phyloP scores from a whole-genome alignment of 1,140 invertebrate genomes.

The Ceratina calcarata region DNA sequence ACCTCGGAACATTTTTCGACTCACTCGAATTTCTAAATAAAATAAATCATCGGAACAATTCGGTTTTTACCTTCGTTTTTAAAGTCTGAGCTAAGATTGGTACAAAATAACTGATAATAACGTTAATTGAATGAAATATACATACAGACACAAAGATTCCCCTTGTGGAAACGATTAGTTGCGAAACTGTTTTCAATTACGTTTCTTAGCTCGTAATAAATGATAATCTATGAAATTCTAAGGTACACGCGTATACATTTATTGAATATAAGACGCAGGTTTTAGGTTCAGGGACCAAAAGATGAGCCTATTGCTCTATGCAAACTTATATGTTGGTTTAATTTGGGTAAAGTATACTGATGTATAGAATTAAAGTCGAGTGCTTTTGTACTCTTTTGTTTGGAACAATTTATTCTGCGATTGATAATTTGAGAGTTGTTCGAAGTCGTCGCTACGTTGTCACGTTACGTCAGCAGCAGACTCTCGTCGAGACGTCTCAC shows the following conservation, averaged over 20 bases:
- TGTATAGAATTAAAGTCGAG: background rate
- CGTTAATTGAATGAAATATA: background rate
- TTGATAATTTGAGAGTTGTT: too few relatives aligned
- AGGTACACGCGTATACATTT: constrained; percentile 29
- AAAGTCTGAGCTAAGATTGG: constrained; percentile 39
- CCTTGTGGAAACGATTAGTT: background rate
- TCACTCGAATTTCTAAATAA: constrained; percentile 24
- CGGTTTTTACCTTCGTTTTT: constrained; percentile 5
- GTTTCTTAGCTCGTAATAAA: constrained; percentile 44
- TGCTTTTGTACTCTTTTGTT: too few relatives aligned
- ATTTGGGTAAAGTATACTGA: constrained; percentile 58
- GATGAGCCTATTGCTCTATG: constrained; percentile 57
- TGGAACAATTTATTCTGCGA: too few relatives aligned
- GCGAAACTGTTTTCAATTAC: constrained; percentile 13
- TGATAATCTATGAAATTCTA: constrained; percentile 45
- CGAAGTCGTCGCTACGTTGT: too few relatives aligned
- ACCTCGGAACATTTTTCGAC: constrained; percentile 43
- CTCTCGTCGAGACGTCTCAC: too few relatives aligned
- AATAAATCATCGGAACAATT: constrained; percentile 32
- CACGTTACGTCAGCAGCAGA: too few relatives aligned
- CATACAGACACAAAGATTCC: background rate
- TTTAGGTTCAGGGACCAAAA: constrained; percentile 73
- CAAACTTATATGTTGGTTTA: constrained; percentile 50
- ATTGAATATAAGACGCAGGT: constrained; percentile 62
- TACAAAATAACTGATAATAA: background rate